Base-by-base conservation (phyloP, 2,113 vertebrate species). In the Regulus satrapa region DNA sequence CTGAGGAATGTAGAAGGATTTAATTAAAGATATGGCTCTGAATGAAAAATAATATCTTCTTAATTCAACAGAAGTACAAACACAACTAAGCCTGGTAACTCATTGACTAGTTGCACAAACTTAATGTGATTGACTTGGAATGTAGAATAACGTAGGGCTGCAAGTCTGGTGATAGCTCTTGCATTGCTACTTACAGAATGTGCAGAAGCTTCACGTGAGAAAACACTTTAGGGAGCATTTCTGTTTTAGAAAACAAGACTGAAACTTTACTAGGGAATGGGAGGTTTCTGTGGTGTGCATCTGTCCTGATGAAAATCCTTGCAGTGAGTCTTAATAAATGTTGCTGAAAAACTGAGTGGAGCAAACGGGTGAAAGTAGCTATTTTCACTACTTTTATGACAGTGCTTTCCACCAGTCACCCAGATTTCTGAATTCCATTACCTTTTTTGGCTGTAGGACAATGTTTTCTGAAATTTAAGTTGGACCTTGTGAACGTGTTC, bases 291-390 rank as follows among this genome's bases (percentile, higher is more conserved):
- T 67, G 26, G 3, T 69, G 18, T 77, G 36, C 36, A n/a, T 52
- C 32, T 58, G 14, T 51, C 68, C 66, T 40, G 26, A 43, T 51
- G 31, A 82, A 69, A 67, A 82, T 67, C 45, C 18, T 78, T 51
- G 5, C 18, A 76, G 17, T 0, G 0, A 63, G 9, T 16, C 24
- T 59, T 90, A 73, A 73, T 0, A n/a, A 54, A 14, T 19, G 17
- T 21, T 49, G 31, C 58, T 79, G 41, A 76, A 78, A 83, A 92
- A n/a, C 49, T 43, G 14, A 63, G 38, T 18, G 8, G 32, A 67
- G 11, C 10, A 62, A 92, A 88, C 34, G 63, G 21, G 26, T 73
- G 36, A 61, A 86, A 86, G 56, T 4, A 51, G 20, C 9, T 43
- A 3, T 81, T 75, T 88, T 82, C 8, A 14, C 20, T 74, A 8